Evolutionary conservation across 2,797 vertebrate species (phyloP), one percentile per base, ranked within the genome.

Genomic region (Squalus acanthias): DNA sequence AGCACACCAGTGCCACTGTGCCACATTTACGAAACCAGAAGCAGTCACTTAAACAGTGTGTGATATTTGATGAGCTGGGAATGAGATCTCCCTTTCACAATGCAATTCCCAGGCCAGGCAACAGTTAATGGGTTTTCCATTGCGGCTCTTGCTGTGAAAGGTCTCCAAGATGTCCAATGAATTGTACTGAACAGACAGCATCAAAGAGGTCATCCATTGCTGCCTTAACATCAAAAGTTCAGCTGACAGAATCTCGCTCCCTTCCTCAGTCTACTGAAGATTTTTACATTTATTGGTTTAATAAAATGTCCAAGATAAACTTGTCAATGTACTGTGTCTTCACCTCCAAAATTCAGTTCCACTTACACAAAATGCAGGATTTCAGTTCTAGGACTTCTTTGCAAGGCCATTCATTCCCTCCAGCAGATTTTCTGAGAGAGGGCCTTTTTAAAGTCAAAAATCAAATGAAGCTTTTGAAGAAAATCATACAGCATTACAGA

Each of bases 261-360:
- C 8, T 95, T 95, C 24, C 69, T 26, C 67, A 29, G 10, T 15
- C 26, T 50, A 50, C 67, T 95, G 93, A 74, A 94, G 12, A 6
- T 26, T 95, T 95, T 95, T 95, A 53, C 63, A 50, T 95, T 95
- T 95, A 70, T 70, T 46, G n/a, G n/a, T 95, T 46, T 94, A 70
- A 95, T 50, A 72, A 95, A 95, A 95, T 72, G 67, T 69, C 24
- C 22, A 95, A 26, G 6, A 50, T 70, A 70, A 70, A 70, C 39
- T 70, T 53, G 93, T 92, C 69, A 72, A 15, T 94, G 33, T n/a
- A 65, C 89, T 92, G 0, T 91, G 29, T n/a, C 91, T 94, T 69
- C 60, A 94, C 65, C 63, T 69, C 20, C 60, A 69, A 69, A 94
- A 67, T 94, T 94, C 20, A 94, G 33, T 39, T 69, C 65, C 33